These are phyloP conservation scores for Pseudomugil tenellus DNA, from an alignment of 2,797 vertebrate genomes.

Conservation along the genomic window DNA sequence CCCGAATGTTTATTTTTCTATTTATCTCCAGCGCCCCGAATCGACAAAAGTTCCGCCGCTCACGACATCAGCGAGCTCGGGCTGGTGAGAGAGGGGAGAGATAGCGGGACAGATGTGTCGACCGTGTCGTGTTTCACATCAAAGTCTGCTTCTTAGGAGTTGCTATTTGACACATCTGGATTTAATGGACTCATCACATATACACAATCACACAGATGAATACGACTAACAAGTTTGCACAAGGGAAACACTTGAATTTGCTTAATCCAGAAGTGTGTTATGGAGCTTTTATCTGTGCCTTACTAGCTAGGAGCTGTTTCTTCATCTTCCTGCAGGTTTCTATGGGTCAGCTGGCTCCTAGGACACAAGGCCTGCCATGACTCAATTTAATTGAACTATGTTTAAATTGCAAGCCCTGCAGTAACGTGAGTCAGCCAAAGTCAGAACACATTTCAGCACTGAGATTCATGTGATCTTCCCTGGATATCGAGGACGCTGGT, in stretches of 20 bases:
- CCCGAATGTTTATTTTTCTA: constrained; percentile 70
- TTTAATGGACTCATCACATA: constrained; percentile 41
- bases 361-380: constrained; percentile 15
- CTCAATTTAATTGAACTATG: constrained; percentile 7
- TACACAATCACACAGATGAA: constrained; percentile 32
- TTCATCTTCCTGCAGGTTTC: constrained; percentile 9
- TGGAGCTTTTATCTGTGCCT: constrained; percentile 5
- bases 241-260: constrained; percentile 25
- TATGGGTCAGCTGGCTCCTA: constrained; percentile 24
- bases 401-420: neutral
- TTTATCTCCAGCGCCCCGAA: constrained; percentile 52
- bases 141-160: constrained; percentile 40
- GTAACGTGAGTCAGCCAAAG: neutral
- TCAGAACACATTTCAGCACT: neutral
- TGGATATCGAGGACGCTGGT: neutral
- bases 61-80: constrained; percentile 29
- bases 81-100: constrained; percentile 22
- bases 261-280: constrained; percentile 43
- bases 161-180: constrained; percentile 63
- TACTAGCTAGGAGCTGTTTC: constrained; percentile 7
- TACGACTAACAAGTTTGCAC: constrained; percentile 24
- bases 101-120: constrained; percentile 48
- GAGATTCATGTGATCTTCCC: neutral
- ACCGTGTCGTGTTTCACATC: constrained; percentile 40
- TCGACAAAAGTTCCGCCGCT: constrained; percentile 32